These are phyloP conservation scores for Caenorhabditis macrosperma DNA, from an alignment of 2,888 invertebrate genomes.

Conservation along the genomic window DNA sequence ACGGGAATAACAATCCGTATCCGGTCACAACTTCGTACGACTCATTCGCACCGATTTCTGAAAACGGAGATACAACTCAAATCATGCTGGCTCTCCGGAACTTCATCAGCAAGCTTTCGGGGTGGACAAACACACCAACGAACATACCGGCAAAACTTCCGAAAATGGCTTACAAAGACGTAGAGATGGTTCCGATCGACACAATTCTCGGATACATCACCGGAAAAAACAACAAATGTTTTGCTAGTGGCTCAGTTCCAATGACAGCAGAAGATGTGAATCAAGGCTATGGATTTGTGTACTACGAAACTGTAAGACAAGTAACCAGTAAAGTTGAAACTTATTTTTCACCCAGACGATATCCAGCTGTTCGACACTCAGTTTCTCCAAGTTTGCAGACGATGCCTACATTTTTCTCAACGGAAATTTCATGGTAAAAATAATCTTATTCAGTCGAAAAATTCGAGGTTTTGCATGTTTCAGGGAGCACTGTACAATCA, in stretches of 20 bases:
- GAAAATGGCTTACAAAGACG: background rate
- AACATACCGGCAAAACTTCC: constrained; percentile 82
- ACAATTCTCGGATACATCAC: constrained; percentile 6
- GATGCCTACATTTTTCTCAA: constrained; percentile 30
- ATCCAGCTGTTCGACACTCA: constrained; percentile 3
- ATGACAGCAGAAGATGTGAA: constrained; percentile 21
- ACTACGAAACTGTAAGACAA: constrained; percentile 6
- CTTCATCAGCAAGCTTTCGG: constrained; percentile 47
- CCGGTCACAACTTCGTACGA: constrained; percentile 73
- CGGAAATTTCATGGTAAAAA: constrained; percentile 5
- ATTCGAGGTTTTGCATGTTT: too few species aligned
- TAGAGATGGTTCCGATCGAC: background rate
- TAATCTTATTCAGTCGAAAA: too few species aligned
- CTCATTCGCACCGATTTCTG: constrained; percentile 72
- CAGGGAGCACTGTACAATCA: constrained; percentile 21
- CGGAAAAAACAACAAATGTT: constrained; percentile 1
- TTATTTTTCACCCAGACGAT: constrained; percentile 5
- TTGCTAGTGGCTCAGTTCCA: background rate
- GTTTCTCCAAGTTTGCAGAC: constrained; percentile 15
- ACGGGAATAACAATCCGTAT: constrained; percentile 44
- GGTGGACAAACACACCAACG: constrained; percentile 54
- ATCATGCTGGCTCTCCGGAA: constrained; percentile 61
- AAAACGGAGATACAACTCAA: constrained; percentile 66
- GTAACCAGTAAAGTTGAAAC: background rate
- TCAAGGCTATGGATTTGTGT: constrained; percentile 29